Percentiles rank a stretch among this genome's conserved stretches.
These are phyloP conservation scores for Cepaea hortensis DNA, from an alignment of 2,888 invertebrate genomes.

Conservation along the genomic window DNA sequence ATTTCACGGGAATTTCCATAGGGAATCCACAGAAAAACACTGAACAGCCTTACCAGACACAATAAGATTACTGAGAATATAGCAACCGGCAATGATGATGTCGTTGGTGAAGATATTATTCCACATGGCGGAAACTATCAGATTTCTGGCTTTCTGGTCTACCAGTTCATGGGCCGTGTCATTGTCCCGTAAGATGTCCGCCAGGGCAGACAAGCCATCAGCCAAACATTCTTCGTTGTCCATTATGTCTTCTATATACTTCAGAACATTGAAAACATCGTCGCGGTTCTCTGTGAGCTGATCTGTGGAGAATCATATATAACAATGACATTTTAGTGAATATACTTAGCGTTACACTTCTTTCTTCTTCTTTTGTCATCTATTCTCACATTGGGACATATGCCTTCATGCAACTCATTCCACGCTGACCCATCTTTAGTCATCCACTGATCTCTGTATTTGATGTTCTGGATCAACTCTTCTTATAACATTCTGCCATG, in stretches of 20 bases:
- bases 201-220: slow-evolving; percentile 67
- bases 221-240: slow-evolving; percentile 67
- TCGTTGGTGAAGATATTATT: slow-evolving; percentile 67
- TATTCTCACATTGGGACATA: too few relatives aligned
- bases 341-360: too few relatives aligned
- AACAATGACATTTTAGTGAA: too few relatives aligned
- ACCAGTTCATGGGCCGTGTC: slow-evolving; percentile 41
- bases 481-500: too few relatives aligned
- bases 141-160: slow-evolving; percentile 64
- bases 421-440: too few relatives aligned
- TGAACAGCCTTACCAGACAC: slow-evolving; percentile 66
- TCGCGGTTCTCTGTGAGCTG: slow-evolving; percentile 39
- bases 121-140: slow-evolving; percentile 70
- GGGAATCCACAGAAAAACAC: too few relatives aligned
- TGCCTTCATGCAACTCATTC: too few relatives aligned
- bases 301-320: slow-evolving; percentile 24
- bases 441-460: too few relatives aligned
- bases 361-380: too few relatives aligned
- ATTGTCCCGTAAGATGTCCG: slow-evolving; percentile 56
- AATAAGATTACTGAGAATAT: slow-evolving; percentile 66
- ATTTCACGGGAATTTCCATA: too few relatives aligned
- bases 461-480: too few relatives aligned
- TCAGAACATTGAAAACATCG: slow-evolving; percentile 57
- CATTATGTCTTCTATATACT: slow-evolving; percentile 66
- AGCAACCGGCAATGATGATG: slow-evolving; percentile 67